Evolutionary conservation across 1,140 invertebrate genomes (phyloP).

Genomic region (Aphelenchoides fujianensis): DNA sequence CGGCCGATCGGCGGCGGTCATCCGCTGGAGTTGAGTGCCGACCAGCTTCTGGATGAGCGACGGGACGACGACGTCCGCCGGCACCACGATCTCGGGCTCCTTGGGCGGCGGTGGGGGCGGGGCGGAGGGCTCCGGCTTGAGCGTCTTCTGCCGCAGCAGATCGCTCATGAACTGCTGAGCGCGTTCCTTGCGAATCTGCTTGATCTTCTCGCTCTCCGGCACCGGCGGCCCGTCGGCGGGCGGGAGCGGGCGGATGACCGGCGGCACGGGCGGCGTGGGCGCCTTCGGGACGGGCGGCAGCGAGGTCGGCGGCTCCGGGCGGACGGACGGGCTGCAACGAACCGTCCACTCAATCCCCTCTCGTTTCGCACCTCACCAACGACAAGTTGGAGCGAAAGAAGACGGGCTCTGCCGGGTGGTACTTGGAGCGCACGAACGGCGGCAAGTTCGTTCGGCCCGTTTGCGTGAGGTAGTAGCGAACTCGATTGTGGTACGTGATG

Average conservation of each 20-base stretch:
- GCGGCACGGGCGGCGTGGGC: background rate
- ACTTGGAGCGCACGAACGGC: slow-evolving; percentile 2
- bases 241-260: background rate
- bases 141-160: background rate
- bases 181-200: slow-evolving; percentile 2
- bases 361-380: background rate
- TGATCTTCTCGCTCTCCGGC: background rate
- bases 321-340: background rate
- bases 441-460: background rate
- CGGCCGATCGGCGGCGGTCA: background rate
- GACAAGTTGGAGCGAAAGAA: background rate
- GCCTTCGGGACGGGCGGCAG: background rate
- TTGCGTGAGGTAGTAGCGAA: slow-evolving; percentile 7
- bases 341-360: too few species aligned
- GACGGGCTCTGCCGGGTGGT: background rate
- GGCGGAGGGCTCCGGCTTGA: background rate
- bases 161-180: slow-evolving; percentile 8
- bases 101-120: background rate
- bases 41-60: background rate
- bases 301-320: background rate
- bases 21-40: background rate
- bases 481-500: background rate
- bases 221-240: background rate
- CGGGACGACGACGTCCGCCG: background rate
- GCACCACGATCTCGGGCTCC: background rate